Evolutionary conservation across 2,113 vertebrate genomes (phyloP).

Genomic region (Phylloscopus whistleri): DNA sequence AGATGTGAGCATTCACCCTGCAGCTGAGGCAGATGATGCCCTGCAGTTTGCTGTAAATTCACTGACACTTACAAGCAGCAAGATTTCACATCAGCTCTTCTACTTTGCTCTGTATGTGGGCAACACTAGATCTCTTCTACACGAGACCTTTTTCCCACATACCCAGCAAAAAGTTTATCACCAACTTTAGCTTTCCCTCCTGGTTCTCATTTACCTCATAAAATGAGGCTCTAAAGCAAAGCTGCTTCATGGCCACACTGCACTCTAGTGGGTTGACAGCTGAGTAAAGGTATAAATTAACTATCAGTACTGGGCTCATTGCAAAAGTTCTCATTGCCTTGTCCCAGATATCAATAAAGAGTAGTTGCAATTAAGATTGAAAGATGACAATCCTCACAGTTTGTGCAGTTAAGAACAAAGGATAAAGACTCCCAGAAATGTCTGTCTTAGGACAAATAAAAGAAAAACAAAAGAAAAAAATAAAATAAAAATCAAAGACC

Average conservation of each 20-base stretch:
- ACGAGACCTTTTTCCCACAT: rapidly evolving
- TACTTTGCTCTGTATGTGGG: neutral
- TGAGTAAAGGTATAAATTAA: neutral
- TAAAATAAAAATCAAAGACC: neutral
- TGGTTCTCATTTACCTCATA: neutral
- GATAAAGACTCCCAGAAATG: neutral
- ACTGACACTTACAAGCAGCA: neutral
- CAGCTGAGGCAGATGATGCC: neutral
- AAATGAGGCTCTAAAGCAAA: neutral
- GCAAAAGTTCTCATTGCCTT: neutral
- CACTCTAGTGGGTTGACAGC: neutral
- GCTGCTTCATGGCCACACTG: neutral
- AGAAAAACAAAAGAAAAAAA: neutral
- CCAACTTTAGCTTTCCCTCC: neutral
- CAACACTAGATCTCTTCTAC: neutral
- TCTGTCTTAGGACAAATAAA: neutral
- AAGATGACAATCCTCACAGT: neutral
- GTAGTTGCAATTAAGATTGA: neutral
- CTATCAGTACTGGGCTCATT: neutral
- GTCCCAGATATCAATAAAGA: neutral
- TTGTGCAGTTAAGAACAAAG: neutral
- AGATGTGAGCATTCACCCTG: neutral
- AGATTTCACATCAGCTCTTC: neutral
- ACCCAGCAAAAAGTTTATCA: neutral
- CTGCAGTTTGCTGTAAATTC: neutral